A percentile compares a stretch with the other conserved stretches of the same genome.
Conservation (phyloP, 2,113 vertebrate genomes). For the Thomomys bottae region DNA sequence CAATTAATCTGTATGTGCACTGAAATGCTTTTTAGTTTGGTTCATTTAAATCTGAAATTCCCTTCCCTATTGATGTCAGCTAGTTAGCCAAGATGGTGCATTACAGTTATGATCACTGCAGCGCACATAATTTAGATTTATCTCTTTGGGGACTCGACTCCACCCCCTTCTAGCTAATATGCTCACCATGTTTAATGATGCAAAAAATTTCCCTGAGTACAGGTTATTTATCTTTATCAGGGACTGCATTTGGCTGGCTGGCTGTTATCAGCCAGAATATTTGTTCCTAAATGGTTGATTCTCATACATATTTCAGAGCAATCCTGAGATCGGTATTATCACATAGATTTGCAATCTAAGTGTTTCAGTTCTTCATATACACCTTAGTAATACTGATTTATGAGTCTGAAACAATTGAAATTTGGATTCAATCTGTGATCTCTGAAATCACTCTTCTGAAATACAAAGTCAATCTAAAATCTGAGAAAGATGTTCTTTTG, state of each 20-base stretch:
- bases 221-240: slow-evolving; percentile 97
- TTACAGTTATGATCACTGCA: slow-evolving; percentile 90
- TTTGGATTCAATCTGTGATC: slow-evolving; percentile 84
- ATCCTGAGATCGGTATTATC: slow-evolving; percentile 84
- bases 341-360: slow-evolving; percentile 85
- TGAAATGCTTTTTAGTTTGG: slow-evolving; percentile 87
- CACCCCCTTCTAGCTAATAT: slow-evolving; percentile 92
- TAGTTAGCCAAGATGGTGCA: slow-evolving; percentile 88
- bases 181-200: slow-evolving; percentile 96
- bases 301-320: slow-evolving; percentile 89
- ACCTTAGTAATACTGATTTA: slow-evolving; percentile 87
- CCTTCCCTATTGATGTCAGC: slow-evolving; percentile 90
- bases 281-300: slow-evolving; percentile 87
- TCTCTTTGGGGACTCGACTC: slow-evolving; percentile 92
- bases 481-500: slow-evolving; percentile 66
- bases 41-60: slow-evolving; percentile 89
- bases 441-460: slow-evolving; percentile 83
- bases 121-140: slow-evolving; percentile 91
- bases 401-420: slow-evolving; percentile 82
- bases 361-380: slow-evolving; percentile 84
- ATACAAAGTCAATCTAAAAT: slow-evolving; percentile 83
- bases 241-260: slow-evolving; percentile 87
- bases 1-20: slow-evolving; percentile 87
- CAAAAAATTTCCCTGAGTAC: slow-evolving; percentile 94
- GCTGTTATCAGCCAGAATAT: slow-evolving; percentile 88